Conservation (phyloP, 2,797 vertebrate genomes). For the Borostomias antarcticus region DNA sequence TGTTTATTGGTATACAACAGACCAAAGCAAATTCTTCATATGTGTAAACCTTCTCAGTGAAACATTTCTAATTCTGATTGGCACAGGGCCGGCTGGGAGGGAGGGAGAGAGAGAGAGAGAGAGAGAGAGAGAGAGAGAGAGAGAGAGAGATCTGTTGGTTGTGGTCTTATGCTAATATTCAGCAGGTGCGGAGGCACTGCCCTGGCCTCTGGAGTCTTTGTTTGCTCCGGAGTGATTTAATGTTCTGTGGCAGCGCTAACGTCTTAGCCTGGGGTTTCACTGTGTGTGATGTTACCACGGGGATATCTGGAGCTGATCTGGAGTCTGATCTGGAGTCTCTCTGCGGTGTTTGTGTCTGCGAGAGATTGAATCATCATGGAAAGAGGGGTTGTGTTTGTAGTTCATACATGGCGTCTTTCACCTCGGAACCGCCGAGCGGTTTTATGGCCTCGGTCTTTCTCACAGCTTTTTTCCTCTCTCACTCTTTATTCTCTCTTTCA, state of each 20-base stretch:
- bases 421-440: not conserved
- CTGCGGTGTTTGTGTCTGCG: not conserved
- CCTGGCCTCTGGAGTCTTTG: not conserved
- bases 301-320: constrained; percentile 7
- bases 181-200: not conserved
- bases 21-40: too few relatives aligned
- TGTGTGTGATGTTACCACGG: not conserved
- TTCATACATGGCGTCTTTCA: not conserved
- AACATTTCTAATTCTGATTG: too few relatives aligned
- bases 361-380: not conserved
- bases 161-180: not conserved
- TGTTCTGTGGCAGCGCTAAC: constrained; percentile 1
- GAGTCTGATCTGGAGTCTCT: constrained; percentile 8
- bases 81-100: too few relatives aligned
- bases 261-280: not conserved
- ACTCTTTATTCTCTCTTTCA: too few relatives aligned
- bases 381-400: not conserved
- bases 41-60: too few relatives aligned
- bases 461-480: not conserved
- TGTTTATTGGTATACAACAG: too few relatives aligned
- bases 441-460: not conserved
- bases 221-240: constrained; percentile 30
- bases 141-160: not conserved
- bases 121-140: too few relatives aligned
- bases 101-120: not conserved